These are phyloP conservation scores for Eubucco bourcierii DNA, from an alignment of 2,113 vertebrate species.

Conservation along the genomic window DNA sequence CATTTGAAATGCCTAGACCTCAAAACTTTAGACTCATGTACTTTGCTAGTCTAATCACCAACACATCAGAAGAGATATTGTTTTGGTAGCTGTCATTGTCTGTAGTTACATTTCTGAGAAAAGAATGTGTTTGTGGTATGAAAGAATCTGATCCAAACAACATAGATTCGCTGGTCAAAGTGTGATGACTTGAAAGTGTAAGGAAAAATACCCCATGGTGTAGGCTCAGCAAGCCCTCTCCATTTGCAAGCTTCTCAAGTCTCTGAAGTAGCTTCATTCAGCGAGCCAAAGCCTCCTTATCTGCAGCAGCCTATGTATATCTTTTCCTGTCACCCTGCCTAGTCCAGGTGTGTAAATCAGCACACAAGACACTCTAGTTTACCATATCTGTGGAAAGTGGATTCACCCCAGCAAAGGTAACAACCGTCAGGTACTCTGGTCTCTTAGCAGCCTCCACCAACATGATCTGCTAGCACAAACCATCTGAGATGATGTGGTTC, in stretches of 20 bases:
- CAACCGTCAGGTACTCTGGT: rapidly evolving
- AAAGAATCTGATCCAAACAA: background rate
- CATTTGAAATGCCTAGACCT: rapidly evolving
- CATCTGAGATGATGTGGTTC: background rate
- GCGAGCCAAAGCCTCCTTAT: rapidly evolving
- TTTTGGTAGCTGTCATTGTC: background rate
- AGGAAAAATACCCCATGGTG: background rate
- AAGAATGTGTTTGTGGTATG: background rate
- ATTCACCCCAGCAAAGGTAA: background rate
- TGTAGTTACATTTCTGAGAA: background rate
- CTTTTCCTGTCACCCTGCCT: background rate
- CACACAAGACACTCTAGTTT: background rate
- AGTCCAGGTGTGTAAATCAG: background rate
- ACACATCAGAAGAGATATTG: background rate
- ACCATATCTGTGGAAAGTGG: background rate
- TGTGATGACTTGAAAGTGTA: background rate
- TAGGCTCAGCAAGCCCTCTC: background rate
- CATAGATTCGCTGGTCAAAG: background rate
- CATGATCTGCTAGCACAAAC: rapidly evolving
- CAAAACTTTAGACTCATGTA: background rate
- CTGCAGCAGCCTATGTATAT: background rate
- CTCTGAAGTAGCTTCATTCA: background rate
- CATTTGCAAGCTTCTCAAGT: background rate
- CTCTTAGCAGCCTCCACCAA: background rate
- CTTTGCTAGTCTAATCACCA: background rate